A percentile compares a stretch with the other conserved stretches of the same genome.
phyloP scores from a whole-genome alignment of 2,797 vertebrate genomes.

The Acanthurus tractus region DNA sequence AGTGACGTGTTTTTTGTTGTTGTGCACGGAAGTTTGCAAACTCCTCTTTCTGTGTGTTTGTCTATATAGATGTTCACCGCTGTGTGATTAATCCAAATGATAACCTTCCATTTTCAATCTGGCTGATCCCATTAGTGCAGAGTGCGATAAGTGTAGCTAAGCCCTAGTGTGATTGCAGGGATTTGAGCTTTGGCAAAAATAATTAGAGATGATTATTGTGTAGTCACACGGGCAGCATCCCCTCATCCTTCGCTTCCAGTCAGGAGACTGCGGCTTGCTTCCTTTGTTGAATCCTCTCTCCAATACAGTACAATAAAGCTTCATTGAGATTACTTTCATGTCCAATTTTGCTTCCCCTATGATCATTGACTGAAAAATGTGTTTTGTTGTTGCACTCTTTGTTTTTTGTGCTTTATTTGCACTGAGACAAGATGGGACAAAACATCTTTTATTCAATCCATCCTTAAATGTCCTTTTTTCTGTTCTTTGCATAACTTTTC shows the following conservation, averaged over 20 bases:
- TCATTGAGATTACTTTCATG: conserved; percentile 46
- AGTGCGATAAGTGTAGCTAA: conserved; percentile 63
- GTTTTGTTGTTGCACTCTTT: conserved; percentile 33
- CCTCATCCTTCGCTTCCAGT: conserved; percentile 59
- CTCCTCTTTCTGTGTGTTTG: not conserved
- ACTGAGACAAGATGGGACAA: conserved; percentile 16
- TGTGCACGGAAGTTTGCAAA: conserved; percentile 9
- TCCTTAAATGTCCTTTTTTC: not conserved
- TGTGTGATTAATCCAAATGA: conserved; percentile 44
- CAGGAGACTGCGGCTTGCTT: conserved; percentile 27
- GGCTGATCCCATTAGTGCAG: conserved; percentile 64
- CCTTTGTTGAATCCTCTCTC: conserved; percentile 47
- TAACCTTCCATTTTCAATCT: conserved; percentile 58
- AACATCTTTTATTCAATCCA: conserved; percentile 24
- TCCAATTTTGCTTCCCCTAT: conserved; percentile 44
- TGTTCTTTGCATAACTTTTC: conserved; percentile 3
- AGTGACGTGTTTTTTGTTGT: not conserved
- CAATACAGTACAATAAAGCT: conserved; percentile 49
- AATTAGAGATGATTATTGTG: conserved; percentile 69
- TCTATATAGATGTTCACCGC: conserved; percentile 12
- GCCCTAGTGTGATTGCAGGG: conserved; percentile 53
- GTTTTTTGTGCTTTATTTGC: conserved; percentile 39
- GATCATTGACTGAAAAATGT: conserved; percentile 28
- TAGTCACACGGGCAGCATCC: conserved; percentile 46
- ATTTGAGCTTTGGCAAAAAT: conserved; percentile 65